Evolutionary conservation across 2,113 vertebrate genomes (phyloP), one percentile per base, ranked within the genome.

Genomic region (Indicator maculatus): DNA sequence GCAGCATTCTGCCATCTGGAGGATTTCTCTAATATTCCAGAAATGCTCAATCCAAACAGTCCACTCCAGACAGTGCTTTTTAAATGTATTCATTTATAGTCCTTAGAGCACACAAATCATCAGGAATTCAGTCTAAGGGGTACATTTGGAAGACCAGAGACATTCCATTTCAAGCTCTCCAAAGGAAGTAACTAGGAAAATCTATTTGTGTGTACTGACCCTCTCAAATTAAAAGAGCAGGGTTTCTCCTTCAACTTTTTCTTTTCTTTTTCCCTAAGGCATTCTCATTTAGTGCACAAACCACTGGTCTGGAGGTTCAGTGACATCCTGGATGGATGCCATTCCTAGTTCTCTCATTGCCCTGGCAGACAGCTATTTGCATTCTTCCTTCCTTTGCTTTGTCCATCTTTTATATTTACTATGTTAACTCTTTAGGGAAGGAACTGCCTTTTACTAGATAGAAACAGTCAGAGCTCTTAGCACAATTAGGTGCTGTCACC

Each of bases 1-100:
- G 85, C 80, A 96, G 77, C 66, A 95, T 59, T 94, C 95, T 96
- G 97, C 95, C 96, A 95, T 72, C 97, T 96, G 95, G 92, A 97
- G 96, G 95, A 76, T 45, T 86, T 38, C 76, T 60, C 31, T 58
- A 56, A 61, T 5, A 33, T 53, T 90, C 72, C 82, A 74, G 52
- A 76, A 83, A 91, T 89, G 17, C 52, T 65, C 53, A 58, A 23
- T 64, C 23, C 58, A 58, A 78, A 65, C 5, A 21, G 39, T 39
- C 6, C n/a, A 9, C 24, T 90, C 39, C 21, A 18, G 41, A 66
- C 36, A 58, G 7, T 15, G 24, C 1, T 86, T 80, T 86, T 71
- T 38, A 63, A 12, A 30, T 31, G 13, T 39, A 47, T 60, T 63
- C 56, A 53, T 52, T 53, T 21, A 38, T 31, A 47, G 27, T 30